A percentile compares a stretch with the other conserved stretches of the same genome.
Evolutionary conservation across 2,888 invertebrate genomes (phyloP).

Genomic region (Galerucella pusilla): DNA sequence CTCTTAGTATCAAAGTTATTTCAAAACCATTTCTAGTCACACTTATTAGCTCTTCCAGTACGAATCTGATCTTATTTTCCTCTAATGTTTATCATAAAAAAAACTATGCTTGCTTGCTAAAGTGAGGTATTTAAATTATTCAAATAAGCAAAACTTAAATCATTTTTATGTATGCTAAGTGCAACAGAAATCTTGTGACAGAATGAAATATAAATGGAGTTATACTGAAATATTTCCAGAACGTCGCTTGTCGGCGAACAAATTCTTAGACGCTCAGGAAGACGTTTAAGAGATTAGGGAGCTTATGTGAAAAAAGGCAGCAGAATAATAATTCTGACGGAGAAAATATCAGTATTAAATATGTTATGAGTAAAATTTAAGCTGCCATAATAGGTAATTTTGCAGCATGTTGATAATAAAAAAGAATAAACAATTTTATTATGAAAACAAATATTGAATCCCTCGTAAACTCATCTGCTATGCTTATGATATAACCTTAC

Average conservation of each 20-base stretch:
- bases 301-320: neutral
- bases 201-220: neutral
- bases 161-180: neutral
- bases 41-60: no score
- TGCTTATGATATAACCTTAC: no score
- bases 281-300: neutral
- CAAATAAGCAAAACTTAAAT: neutral
- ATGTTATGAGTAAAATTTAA: neutral
- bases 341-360: neutral
- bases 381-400: neutral
- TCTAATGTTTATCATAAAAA: no score
- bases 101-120: no score
- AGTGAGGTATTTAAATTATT: neutral
- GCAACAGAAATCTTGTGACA: neutral
- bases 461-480: no score
- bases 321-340: neutral
- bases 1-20: no score
- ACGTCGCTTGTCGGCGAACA: conserved; percentile 1
- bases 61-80: no score
- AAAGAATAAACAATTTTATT: no score
- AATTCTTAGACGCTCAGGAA: neutral
- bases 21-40: no score
- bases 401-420: no score
- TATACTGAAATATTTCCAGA: neutral
- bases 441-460: no score